A percentile compares a stretch with the other conserved stretches of the same genome.
phyloP scores from a whole-genome alignment of 1,140 invertebrate genomes.

The Hirudo medicinalis region DNA sequence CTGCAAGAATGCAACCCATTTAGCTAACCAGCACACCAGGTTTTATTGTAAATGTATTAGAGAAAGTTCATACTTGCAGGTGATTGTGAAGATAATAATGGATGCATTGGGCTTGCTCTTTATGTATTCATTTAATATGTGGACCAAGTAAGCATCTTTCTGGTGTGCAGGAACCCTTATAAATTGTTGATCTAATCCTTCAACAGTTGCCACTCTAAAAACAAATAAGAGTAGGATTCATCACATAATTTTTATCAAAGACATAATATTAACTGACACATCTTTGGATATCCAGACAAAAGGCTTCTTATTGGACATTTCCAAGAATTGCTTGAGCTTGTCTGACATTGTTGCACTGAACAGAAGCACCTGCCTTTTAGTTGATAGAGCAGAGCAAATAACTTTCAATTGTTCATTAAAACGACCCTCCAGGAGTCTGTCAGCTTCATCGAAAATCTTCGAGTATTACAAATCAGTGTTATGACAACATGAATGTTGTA shows the following conservation, averaged over 20 bases:
- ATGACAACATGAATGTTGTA: neutral
- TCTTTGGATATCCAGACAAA: slow-evolving; percentile 36
- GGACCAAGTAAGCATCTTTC: slow-evolving; percentile 82
- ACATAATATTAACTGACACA: slow-evolving; percentile 27
- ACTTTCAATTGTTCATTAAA: slow-evolving; percentile 40
- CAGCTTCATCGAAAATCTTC: slow-evolving; percentile 42
- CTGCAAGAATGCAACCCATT: neutral
- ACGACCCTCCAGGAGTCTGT: slow-evolving; percentile 41
- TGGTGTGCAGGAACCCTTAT: slow-evolving; percentile 74
- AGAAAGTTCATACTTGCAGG: slow-evolving; percentile 63
- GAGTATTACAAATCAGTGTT: neutral
- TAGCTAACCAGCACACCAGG: neutral
- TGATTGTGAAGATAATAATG: slow-evolving; percentile 82
- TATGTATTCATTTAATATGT: slow-evolving; percentile 66
- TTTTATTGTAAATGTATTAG: neutral
- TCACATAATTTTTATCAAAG: neutral
- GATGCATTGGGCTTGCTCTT: slow-evolving; percentile 58
- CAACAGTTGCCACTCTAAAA: slow-evolving; percentile 58
- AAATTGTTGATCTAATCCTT: slow-evolving; percentile 73
- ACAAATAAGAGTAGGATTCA: neutral
- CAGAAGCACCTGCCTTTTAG: slow-evolving; percentile 40
- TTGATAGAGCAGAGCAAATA: slow-evolving; percentile 37
- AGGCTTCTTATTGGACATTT: slow-evolving; percentile 34
- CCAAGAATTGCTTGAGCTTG: slow-evolving; percentile 33
- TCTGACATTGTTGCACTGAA: slow-evolving; percentile 43